Evolutionary conservation across 2,797 vertebrate species (phyloP).

Genomic region (Taenioides sp.): DNA sequence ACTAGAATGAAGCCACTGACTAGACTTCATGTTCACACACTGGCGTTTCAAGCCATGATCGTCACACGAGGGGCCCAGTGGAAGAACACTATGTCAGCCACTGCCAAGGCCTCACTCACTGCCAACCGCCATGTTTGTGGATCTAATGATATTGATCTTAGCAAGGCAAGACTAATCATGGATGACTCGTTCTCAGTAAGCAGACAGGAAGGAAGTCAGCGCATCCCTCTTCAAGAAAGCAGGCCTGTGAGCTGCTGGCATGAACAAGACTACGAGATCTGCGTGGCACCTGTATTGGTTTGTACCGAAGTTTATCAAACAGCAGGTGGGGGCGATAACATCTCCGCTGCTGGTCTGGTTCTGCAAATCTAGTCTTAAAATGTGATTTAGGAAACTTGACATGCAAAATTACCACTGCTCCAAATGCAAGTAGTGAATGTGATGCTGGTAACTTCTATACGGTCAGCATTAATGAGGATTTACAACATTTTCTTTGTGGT

Average conservation of each 20-base stretch:
- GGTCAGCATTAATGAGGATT: constrained; percentile 18
- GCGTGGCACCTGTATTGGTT: constrained; percentile 85
- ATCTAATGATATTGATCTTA: constrained; percentile 81
- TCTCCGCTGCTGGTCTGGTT: constrained; percentile 85
- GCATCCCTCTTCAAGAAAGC: constrained; percentile 79
- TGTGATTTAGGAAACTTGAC: constrained; percentile 44
- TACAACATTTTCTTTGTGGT: background rate
- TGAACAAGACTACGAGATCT: constrained; percentile 82
- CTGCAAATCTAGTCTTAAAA: constrained; percentile 78
- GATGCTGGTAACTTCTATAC: constrained; percentile 23
- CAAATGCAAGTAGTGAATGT: constrained; percentile 24
- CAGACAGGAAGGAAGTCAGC: constrained; percentile 79
- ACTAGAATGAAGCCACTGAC: constrained; percentile 66
- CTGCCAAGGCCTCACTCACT: constrained; percentile 84
- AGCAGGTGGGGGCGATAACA: constrained; percentile 85
- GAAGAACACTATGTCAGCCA: constrained; percentile 88
- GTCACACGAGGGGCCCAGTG: constrained; percentile 79
- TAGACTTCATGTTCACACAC: constrained; percentile 83
- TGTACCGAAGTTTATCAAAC: constrained; percentile 88
- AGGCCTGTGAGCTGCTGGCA: constrained; percentile 85
- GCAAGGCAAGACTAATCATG: constrained; percentile 85
- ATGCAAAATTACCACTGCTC: constrained; percentile 24
- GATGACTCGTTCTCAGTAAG: constrained; percentile 86
- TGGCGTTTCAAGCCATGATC: constrained; percentile 87
- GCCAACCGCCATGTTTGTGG: constrained; percentile 87